Percentiles rank a stretch among this genome's conserved stretches.
Evolutionary conservation across 2,888 invertebrate species (phyloP).

Genomic region (Acholoe squamosa): DNA sequence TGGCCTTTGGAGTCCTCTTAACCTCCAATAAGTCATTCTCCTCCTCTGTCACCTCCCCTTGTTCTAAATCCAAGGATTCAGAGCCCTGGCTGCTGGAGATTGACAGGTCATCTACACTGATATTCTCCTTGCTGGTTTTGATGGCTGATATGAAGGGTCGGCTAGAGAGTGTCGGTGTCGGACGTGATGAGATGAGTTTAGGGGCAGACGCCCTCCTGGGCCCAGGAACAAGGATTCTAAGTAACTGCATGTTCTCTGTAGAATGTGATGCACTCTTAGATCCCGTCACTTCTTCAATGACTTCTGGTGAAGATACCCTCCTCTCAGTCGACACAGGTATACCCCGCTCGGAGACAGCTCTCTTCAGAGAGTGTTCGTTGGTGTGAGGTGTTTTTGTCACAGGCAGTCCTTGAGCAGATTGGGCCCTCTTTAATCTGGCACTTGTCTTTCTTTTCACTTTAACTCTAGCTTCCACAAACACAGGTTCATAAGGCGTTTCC

Average conservation of each 20-base stretch:
- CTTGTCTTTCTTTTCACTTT: background rate
- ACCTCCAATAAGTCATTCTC: background rate
- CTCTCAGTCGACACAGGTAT: background rate
- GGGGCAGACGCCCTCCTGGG: background rate
- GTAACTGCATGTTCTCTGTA: slow-evolving; percentile 25
- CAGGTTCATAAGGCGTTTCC: background rate
- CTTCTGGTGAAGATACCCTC: background rate
- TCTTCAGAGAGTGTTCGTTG: background rate
- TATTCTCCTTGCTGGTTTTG: background rate
- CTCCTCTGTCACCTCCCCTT: background rate
- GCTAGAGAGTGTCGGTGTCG: background rate
- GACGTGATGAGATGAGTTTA: background rate
- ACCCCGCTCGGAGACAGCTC: slow-evolving; percentile 1
- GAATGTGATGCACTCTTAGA: background rate
- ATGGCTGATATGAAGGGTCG: slow-evolving; percentile 17
- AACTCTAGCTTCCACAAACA: slow-evolving; percentile 4
- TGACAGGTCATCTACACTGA: background rate
- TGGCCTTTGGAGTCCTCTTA: background rate
- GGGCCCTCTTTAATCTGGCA: background rate
- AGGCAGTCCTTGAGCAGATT: background rate
- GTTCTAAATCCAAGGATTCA: background rate
- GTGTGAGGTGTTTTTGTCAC: background rate
- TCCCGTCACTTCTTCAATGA: background rate
- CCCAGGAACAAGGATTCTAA: background rate
- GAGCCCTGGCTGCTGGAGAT: background rate